A percentile compares a stretch with the other conserved stretches of the same genome.
Evolutionary conservation across 2,888 invertebrate genomes (phyloP).

Genomic region (Lingula anatina): DNA sequence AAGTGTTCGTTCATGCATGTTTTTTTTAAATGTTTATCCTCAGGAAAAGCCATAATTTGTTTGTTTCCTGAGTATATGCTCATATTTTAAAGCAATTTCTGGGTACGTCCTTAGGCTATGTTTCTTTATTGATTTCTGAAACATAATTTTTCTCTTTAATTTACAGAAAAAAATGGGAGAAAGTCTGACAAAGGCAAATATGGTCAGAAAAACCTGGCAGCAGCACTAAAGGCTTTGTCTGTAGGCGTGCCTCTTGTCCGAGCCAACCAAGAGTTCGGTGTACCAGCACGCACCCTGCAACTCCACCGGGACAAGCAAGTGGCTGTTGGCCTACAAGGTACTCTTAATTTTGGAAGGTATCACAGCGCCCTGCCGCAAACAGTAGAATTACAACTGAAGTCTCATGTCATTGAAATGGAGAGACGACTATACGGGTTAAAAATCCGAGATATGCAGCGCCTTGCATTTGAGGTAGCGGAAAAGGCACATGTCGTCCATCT

Average conservation of each 20-base stretch:
- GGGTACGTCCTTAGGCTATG: too few relatives aligned
- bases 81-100: too few relatives aligned
- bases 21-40: too few relatives aligned
- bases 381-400: background rate
- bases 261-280: background rate
- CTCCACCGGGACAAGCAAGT: background rate
- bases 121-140: too few relatives aligned
- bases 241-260: background rate
- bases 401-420: conserved; percentile 9
- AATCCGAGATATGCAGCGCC: conserved; percentile 6
- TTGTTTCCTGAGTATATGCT: too few relatives aligned
- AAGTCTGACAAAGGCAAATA: background rate
- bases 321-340: background rate
- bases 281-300: background rate
- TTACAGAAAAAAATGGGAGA: background rate
- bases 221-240: background rate
- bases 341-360: background rate
- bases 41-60: too few relatives aligned
- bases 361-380: background rate
- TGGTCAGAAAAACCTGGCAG: background rate
- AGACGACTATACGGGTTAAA: conserved; percentile 8
- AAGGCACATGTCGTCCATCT: conserved; percentile 8
- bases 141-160: background rate
- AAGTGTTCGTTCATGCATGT: too few relatives aligned
- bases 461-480: conserved; percentile 15